These are phyloP conservation scores for Anadara kagoshimensis DNA, from an alignment of 1,140 invertebrate genomes.

Conservation along the genomic window DNA sequence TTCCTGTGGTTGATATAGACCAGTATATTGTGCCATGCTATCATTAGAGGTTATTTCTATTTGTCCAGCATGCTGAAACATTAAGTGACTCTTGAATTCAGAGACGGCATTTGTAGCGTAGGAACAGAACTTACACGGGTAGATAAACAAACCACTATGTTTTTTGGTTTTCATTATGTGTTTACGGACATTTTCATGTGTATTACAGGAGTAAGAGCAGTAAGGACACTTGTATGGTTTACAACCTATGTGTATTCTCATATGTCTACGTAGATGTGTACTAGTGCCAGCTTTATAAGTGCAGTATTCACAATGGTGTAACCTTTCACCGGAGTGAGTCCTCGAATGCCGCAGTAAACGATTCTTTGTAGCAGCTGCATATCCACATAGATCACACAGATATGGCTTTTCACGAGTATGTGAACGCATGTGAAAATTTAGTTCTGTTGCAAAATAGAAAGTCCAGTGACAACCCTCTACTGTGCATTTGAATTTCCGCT, in stretches of 20 bases:
- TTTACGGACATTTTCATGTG: conserved; percentile 90
- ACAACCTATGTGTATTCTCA: conserved; percentile 89
- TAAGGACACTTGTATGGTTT: conserved; percentile 87
- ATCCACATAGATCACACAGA: conserved; percentile 80
- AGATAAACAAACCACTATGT: conserved; percentile 85
- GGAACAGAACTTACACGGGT: conserved; percentile 82
- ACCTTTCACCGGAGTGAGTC: conserved; percentile 76
- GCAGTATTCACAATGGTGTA: conserved; percentile 87
- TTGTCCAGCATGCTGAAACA: conserved; percentile 76
- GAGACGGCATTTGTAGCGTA: conserved; percentile 81
- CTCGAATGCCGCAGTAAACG: conserved; percentile 78
- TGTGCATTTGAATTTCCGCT: conserved; percentile 79
- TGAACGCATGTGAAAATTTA: conserved; percentile 62
- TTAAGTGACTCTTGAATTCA: conserved; percentile 81
- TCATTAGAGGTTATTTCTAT: conserved; percentile 49
- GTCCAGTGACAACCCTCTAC: conserved; percentile 71
- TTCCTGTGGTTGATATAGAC: conserved; percentile 60
- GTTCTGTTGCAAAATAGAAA: conserved; percentile 72
- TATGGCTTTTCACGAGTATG: conserved; percentile 75
- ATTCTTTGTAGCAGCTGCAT: conserved; percentile 85
- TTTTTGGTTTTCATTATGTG: conserved; percentile 87
- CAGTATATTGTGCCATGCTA: conserved; percentile 61
- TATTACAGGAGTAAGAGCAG: conserved; percentile 87
- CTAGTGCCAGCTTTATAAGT: conserved; percentile 67
- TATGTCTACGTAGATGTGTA: conserved; percentile 74